Evolutionary conservation across 2,888 invertebrate genomes (phyloP), one percentile per base, ranked within the genome.

Genomic region (Caenorhabditis parvicauda): DNA sequence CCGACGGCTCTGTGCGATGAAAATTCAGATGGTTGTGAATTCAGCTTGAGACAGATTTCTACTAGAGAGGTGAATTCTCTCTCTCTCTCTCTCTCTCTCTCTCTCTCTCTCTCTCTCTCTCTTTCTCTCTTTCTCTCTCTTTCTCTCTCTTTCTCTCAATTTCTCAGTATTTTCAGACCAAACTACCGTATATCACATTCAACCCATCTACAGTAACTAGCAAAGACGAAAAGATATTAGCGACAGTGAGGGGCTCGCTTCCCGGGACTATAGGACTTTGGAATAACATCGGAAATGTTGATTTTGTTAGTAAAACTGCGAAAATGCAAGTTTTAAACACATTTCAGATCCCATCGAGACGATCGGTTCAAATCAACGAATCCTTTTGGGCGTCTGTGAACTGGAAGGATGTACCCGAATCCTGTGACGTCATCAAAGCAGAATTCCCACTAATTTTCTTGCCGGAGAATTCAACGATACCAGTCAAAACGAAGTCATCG

Each of bases 381-480:
- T 63, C 63, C 6, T 69, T 69, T 19, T 69, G 69, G 69, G 56
- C 52, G 4, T 54, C 48, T 5, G 42, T 62, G 21, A 28, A 38
- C 7, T 54, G 56, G 60, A 29, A 52, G 3, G n/a, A 25, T 9
- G 22, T 27, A 19, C 3, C 17, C 5, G 42, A 25, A 14, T 3
- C 47, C 24, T 57, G 59, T 54, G 48, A 42, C 22, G 52, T 54
- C 0, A 35, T 44, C 27, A 22, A 27, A 28, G 38, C 61, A 6
- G 29, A 51, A 14, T 47, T 65, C 22, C 61, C 58, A 27, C 61
- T 65, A 27, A 51, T 55, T 5, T 65, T 61, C 44, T 38, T 61
- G 1, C 65, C 65, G 5, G 29, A 52, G 24, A n/a, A 29, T 2
- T 41, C 54, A 1, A 28, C 41, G 17, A 35, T 54, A 14, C 54